Conservation (phyloP, 1,140 invertebrate genomes). For the Oryctes rhinoceros region DNA sequence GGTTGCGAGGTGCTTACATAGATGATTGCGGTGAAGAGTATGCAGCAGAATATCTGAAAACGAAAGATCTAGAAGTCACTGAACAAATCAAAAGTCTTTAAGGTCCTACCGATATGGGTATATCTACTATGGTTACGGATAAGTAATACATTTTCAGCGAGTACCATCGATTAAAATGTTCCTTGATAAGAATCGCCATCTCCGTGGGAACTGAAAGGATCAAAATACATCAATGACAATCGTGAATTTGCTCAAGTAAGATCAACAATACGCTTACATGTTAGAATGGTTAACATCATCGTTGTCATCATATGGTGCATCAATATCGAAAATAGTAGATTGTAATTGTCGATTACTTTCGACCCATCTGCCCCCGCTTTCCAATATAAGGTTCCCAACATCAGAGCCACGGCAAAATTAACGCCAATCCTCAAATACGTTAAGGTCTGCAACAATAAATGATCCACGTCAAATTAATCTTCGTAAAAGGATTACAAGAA, state of each 20-base stretch:
- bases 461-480: background rate
- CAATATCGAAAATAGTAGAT: slow-evolving; percentile 80
- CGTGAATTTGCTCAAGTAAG: too few species aligned
- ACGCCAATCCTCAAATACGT: slow-evolving; percentile 84
- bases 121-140: slow-evolving; percentile 84
- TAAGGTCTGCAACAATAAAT: slow-evolving; percentile 74
- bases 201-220: slow-evolving; percentile 86
- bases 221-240: background rate
- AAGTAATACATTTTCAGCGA: slow-evolving; percentile 91
- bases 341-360: slow-evolving; percentile 82
- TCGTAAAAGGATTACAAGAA: background rate
- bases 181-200: slow-evolving; percentile 89
- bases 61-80: background rate
- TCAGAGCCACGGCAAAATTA: slow-evolving; percentile 75
- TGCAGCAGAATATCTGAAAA: slow-evolving; percentile 68
- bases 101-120: slow-evolving; percentile 75
- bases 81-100: background rate
- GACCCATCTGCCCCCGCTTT: slow-evolving; percentile 75
- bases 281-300: slow-evolving; percentile 86
- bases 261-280: slow-evolving; percentile 68
- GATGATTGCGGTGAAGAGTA: slow-evolving; percentile 82
- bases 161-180: slow-evolving; percentile 97
- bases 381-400: slow-evolving; percentile 77
- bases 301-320: slow-evolving; percentile 87
- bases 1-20: slow-evolving; percentile 90